Conservation (phyloP, 2,113 vertebrate species). For the Actenoides lindsayi region DNA sequence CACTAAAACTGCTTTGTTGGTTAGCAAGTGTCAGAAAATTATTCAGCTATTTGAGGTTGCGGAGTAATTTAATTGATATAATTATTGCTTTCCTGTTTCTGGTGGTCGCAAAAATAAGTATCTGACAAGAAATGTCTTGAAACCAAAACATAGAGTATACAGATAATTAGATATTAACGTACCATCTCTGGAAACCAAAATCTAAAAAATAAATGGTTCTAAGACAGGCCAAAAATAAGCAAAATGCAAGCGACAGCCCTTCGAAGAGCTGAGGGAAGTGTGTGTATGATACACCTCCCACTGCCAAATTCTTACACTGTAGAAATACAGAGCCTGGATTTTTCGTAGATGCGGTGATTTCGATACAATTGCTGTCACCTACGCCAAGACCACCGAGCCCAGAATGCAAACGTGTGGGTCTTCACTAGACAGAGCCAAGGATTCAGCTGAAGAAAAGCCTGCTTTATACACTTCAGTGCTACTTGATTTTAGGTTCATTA, state of each 20-base stretch:
- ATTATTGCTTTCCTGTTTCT: constrained; percentile 63
- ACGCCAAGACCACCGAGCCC: not conserved
- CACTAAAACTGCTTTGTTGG: constrained; percentile 24
- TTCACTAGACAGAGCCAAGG: not conserved
- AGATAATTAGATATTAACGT: not conserved
- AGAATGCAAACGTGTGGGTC: not conserved
- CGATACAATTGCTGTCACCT: not conserved
- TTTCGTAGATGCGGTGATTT: not conserved
- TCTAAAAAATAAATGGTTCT: not conserved
- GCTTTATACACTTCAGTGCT: not conserved
- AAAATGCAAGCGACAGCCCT: not conserved
- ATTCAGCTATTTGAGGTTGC: constrained; percentile 55
- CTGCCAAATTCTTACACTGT: not conserved
- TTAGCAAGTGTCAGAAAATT: constrained; percentile 50
- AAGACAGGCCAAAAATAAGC: not conserved
- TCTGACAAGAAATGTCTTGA: not conserved
- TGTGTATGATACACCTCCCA: not conserved
- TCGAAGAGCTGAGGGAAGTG: not conserved
- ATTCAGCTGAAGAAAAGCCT: not conserved
- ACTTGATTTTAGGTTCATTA: not conserved
- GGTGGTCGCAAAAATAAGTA: constrained; percentile 39
- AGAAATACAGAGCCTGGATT: not conserved
- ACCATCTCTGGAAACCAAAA: not conserved
- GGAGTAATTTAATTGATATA: constrained; percentile 67
- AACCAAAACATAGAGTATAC: not conserved